phyloP scores from a whole-genome alignment of 2,888 invertebrate genomes.

The Venusia cambrica region DNA sequence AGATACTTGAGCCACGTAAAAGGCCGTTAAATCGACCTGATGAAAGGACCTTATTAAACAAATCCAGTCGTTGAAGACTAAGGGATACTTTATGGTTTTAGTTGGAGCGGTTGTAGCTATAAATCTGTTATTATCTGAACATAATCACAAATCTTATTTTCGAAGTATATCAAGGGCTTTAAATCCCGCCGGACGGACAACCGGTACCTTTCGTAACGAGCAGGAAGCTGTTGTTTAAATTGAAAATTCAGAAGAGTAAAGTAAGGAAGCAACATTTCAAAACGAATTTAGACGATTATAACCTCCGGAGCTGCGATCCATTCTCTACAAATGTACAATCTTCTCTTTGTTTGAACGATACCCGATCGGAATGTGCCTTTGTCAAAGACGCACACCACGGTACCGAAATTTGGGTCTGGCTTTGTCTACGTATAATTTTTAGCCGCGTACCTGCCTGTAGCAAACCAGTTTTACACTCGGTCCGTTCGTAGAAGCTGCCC shows the following conservation, averaged over 20 bases:
- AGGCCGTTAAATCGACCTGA: slow-evolving; percentile 52
- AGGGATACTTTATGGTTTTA: slow-evolving; percentile 43
- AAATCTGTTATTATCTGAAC: slow-evolving; percentile 2
- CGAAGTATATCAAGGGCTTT: background rate
- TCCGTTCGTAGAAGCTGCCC: slow-evolving; percentile 56
- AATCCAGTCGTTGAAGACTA: slow-evolving; percentile 44
- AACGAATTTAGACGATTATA: slow-evolving; percentile 4
- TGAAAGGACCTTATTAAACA: slow-evolving; percentile 57
- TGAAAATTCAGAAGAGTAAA: slow-evolving; percentile 1
- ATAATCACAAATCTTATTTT: slow-evolving; percentile 2
- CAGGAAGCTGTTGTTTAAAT: too few relatives aligned
- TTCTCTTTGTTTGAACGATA: slow-evolving; percentile 42
- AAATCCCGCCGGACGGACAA: too few relatives aligned
- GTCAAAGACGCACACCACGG: slow-evolving; percentile 56
- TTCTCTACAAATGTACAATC: slow-evolving; percentile 34
- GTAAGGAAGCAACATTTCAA: background rate
- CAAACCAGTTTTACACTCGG: slow-evolving; percentile 63
- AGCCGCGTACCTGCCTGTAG: slow-evolving; percentile 74
- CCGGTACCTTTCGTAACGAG: too few relatives aligned
- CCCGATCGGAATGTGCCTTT: slow-evolving; percentile 65
- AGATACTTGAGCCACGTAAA: slow-evolving; percentile 45
- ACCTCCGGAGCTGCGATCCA: slow-evolving; percentile 4
- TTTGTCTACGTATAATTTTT: slow-evolving; percentile 75
- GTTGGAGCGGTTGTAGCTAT: slow-evolving; percentile 11
- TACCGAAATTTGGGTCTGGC: slow-evolving; percentile 59